Evolutionary conservation across 1,140 invertebrate species (phyloP).

Genomic region (Rhagoletis pomonella): DNA sequence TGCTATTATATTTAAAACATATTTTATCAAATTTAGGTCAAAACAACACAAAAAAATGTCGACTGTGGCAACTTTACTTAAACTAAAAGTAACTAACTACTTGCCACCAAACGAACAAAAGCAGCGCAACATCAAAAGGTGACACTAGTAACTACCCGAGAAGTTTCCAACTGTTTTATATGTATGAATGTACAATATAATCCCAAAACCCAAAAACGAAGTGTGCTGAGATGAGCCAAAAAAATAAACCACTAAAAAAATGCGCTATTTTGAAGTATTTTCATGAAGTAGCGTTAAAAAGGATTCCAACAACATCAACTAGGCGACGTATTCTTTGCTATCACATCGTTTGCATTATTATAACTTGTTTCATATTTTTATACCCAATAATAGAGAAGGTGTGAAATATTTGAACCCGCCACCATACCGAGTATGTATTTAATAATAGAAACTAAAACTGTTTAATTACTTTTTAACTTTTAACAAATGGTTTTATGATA

Average conservation of each 20-base stretch:
- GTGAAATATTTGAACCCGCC: too few species aligned
- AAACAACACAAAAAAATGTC: not conserved
- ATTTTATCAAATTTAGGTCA: too few species aligned
- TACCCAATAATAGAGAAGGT: too few species aligned
- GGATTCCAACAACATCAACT: not conserved
- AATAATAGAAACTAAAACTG: too few species aligned
- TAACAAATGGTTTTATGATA: too few species aligned
- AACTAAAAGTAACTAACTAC: not conserved
- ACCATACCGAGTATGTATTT: too few species aligned
- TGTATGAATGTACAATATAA: not conserved
- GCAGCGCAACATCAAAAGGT: not conserved
- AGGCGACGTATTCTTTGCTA: too few species aligned
- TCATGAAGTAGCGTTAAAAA: conserved; percentile 5
- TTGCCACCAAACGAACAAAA: not conserved
- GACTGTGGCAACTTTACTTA: not conserved
- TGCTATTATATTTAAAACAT: too few species aligned
- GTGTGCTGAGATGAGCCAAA: not conserved
- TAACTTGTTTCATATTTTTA: too few species aligned
- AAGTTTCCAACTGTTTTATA: conserved; percentile 6
- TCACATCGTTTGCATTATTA: too few species aligned
- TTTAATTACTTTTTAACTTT: too few species aligned
- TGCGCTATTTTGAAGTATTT: not conserved
- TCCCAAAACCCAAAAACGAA: not conserved
- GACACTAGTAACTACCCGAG: not conserved
- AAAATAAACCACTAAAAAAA: not conserved